Evolutionary conservation across 2,113 vertebrate species (phyloP).

Genomic region (Lota lota): DNA sequence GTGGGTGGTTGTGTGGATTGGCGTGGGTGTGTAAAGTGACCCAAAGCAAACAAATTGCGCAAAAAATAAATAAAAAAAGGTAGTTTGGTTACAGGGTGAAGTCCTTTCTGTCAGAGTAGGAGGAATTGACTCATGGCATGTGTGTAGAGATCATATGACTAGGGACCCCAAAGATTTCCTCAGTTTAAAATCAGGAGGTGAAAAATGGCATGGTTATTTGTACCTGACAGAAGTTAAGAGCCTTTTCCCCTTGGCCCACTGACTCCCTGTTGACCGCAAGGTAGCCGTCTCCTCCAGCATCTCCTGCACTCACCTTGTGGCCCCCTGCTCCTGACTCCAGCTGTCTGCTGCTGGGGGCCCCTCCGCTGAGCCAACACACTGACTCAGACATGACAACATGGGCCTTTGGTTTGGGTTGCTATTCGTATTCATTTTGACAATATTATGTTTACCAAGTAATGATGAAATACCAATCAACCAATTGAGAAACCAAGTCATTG

Average conservation of each 20-base stretch:
- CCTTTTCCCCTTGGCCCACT: conserved; percentile 68
- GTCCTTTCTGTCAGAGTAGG: conserved; percentile 49
- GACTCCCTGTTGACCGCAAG: conserved; percentile 75
- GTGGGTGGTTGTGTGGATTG: no score
- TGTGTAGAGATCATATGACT: conserved; percentile 75
- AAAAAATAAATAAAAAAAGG: conserved; percentile 23
- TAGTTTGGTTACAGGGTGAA: conserved; percentile 14
- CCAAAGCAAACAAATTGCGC: not conserved
- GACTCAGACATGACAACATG: not conserved
- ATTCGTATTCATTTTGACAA: no score
- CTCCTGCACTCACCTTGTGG: conserved; percentile 71
- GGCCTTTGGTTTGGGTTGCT: no score
- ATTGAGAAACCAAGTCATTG: no score
- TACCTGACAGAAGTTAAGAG: conserved; percentile 84
- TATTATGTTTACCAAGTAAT: no score
- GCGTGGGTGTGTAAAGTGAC: no score
- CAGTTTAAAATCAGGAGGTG: conserved; percentile 75
- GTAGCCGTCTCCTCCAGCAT: conserved; percentile 67
- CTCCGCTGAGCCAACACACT: conserved; percentile 24
- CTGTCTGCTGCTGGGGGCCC: conserved; percentile 41
- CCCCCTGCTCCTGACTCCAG: conserved; percentile 17
- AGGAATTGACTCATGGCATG: conserved; percentile 71
- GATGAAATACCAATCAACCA: no score
- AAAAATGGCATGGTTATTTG: conserved; percentile 81
- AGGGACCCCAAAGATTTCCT: conserved; percentile 73